Evolutionary conservation across 2,797 vertebrate genomes (phyloP), one percentile per base, ranked within the genome.

Genomic region (Leptoclinus maculatus): DNA sequence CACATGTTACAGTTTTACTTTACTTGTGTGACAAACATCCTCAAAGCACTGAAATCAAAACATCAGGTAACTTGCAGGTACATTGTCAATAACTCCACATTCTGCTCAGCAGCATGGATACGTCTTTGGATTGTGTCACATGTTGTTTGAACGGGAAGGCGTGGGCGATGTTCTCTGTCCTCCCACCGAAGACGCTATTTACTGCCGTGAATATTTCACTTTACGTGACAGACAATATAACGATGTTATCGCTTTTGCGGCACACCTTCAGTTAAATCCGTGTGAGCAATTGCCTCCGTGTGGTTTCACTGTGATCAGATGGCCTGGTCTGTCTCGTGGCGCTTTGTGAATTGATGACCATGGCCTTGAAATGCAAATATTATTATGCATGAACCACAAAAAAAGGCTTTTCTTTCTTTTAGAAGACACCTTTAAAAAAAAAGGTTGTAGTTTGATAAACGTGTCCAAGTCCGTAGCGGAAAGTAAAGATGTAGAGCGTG

Each of bases 261-360:
- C 49, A 77, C 74, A 85, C 76, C 56, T 76, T 74, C 53, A n/a
- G 3, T 70, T 70, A 47, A 17, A 60, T 84, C 79, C 82, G 77
- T 72, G 72, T 66, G 70, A 88, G 80, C 47, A 80, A 88, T 84
- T 79, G 79, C 68, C 71, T 75, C 67, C 77, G 60, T 76, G 75
- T 47, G 81, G 72, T 66, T 75, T 72, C 43, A 59, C 58, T 68
- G 74, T 53, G 41, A 84, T 84, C 65, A 82, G 64, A 79, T 72
- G 23, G 74, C 59, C 78, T 13, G 65, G 53, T 63, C 79, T 65
- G 76, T 85, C 75, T 74, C 71, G 76, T 73, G 60, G 73, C 71
- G 71, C 80, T 76, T 74, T 21, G 49, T 27, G 36, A 34, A 32
- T 32, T 32, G 29, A 32, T 32, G 29, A 32, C 29, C 5, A 32